Evolutionary conservation across 2,797 vertebrate species (phyloP).

Genomic region (Sparus aurata): DNA sequence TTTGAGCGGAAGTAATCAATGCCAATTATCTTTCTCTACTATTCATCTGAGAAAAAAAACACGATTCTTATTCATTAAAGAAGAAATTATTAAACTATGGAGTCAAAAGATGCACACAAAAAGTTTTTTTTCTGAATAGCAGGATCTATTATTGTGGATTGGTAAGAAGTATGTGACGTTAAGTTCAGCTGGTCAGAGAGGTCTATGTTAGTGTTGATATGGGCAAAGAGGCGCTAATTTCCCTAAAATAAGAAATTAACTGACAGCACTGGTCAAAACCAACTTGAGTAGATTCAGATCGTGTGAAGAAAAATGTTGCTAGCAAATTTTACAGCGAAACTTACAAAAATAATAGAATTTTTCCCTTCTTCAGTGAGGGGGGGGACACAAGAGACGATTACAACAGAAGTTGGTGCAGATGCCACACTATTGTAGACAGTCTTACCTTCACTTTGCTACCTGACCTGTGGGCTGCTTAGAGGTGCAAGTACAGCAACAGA

Average conservation of each 20-base stretch:
- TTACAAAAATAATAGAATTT: constrained; percentile 25
- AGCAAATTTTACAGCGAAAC: constrained; percentile 34
- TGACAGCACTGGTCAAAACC: constrained; percentile 29
- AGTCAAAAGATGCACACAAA: constrained; percentile 83
- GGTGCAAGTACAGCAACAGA: constrained; percentile 80
- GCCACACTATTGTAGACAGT: constrained; percentile 77
- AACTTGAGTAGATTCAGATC: constrained; percentile 33
- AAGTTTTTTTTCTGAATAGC: constrained; percentile 91
- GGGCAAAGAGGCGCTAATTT: constrained; percentile 20
- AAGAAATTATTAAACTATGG: constrained; percentile 44
- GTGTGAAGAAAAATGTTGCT: constrained; percentile 34
- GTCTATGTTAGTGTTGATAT: constrained; percentile 51
- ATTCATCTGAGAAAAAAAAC: constrained; percentile 39
- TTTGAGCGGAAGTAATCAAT: constrained; percentile 12
- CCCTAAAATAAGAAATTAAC: constrained; percentile 21
- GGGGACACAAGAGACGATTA: constrained; percentile 72
- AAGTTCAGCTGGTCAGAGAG: constrained; percentile 39
- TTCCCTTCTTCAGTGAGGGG: constrained; percentile 64
- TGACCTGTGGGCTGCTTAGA: constrained; percentile 83
- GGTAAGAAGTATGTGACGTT: constrained; percentile 55
- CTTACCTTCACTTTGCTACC: constrained; percentile 87
- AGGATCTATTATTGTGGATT: constrained; percentile 93
- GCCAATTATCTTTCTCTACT: constrained; percentile 49
- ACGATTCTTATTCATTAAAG: constrained; percentile 11
- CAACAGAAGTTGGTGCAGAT: constrained; percentile 75